Conservation (phyloP, 1,140 invertebrate genomes). For the Anoplophora glabripennis region DNA sequence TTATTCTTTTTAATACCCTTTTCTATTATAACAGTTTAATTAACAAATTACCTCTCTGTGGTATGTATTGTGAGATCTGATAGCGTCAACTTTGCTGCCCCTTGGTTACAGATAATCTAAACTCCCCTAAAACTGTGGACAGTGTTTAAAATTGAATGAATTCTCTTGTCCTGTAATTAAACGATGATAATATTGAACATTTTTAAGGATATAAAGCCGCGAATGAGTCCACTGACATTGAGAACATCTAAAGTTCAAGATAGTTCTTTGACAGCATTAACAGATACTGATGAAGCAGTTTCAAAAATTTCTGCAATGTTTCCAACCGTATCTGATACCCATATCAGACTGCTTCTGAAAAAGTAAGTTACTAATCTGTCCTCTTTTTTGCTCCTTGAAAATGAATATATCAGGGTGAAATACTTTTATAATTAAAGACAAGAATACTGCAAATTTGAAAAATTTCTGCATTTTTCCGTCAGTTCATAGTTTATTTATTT, state of each 20-base stretch:
- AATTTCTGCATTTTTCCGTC: no score
- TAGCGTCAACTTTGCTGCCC: no score
- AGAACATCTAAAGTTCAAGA: conserved; percentile 62
- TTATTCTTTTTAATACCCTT: no score
- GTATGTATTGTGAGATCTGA: no score
- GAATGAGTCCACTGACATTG: conserved; percentile 47
- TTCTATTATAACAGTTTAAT: no score
- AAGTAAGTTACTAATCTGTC: conserved; percentile 66
- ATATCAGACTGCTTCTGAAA: conserved; percentile 80
- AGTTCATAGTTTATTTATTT: no score
- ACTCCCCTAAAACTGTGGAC: neutral
- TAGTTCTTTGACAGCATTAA: conserved; percentile 57
- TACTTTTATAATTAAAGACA: neutral
- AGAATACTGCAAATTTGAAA: no score
- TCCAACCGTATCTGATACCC: conserved; percentile 83
- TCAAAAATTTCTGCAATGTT: conserved; percentile 87
- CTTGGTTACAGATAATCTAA: no score
- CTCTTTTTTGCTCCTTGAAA: neutral
- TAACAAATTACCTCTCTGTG: no score
- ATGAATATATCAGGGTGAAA: neutral
- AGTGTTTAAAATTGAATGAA: no score
- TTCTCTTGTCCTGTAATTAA: neutral
- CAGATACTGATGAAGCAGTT: conserved; percentile 69
- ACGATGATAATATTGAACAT: conserved; percentile 23
- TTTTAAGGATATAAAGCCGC: conserved; percentile 46